Evolutionary conservation across 2,888 invertebrate genomes (phyloP), one percentile per base, ranked within the genome.

Genomic region (Cataglyphis albicans): DNA sequence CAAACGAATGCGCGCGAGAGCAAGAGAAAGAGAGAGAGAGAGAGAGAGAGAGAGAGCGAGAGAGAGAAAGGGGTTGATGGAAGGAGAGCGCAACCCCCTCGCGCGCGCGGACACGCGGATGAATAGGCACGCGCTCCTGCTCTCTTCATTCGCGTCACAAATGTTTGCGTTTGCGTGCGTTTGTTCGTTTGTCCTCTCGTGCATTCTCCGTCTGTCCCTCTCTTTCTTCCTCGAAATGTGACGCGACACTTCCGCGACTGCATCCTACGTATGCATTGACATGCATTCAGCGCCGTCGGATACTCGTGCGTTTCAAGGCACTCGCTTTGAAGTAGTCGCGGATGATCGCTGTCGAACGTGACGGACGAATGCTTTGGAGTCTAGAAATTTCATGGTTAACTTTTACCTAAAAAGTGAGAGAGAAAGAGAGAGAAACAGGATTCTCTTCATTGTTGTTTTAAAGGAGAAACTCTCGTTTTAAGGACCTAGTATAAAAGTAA

Each of bases 221-320:
- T 25, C 82, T 38, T 41, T n/a, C 5, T 32, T 29, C 32, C 41
- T 32, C 57, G 21, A 25, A 25, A 52, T 21, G 52, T 29, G 52
- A 72, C 44, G 52, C 81, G 63, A 63, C 81, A 55, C 74, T 81
- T 76, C 75, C 81, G 75, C 61, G 63, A 52, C 59, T 80, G 35
- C 44, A 80, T 55, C 61, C 74, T 59, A 41, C 21, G 74, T 32
- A 38, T 59, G 57, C 78, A 70, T 80, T 80, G 78, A 80, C 78
- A 70, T 70, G 78, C 59, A 80, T 80, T 80, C 70, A 80, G 21
- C 44, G 78, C 59, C 44, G 44, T 70, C 78, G 44, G 44, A 52
- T 52, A 35, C 25, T 35, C 55, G 32, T 78, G 76, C 52, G 57
- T 70, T 59, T 32, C 67, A 44, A 44, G 57, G 21, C 21, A 12